phyloP scores from a whole-genome alignment of 2,113 vertebrate genomes.

The Passer domesticus region DNA sequence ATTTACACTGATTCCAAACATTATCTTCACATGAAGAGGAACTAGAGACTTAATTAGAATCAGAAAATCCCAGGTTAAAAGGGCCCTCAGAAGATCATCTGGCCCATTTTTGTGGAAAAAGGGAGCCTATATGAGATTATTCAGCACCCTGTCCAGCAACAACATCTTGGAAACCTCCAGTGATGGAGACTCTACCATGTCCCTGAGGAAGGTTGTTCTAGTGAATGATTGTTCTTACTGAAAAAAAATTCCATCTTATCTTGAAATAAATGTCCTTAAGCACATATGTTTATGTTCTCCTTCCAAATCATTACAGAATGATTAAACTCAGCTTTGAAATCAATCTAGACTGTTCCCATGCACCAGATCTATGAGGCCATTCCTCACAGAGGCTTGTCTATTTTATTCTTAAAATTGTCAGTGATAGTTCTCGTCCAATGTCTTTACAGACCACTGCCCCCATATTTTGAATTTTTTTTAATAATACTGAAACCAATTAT shows the following conservation, averaged over 20 bases:
- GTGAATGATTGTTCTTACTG: neutral
- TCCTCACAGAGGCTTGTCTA: neutral
- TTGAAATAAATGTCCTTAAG: neutral
- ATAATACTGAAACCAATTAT: neutral
- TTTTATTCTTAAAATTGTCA: neutral
- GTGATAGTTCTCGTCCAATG: neutral
- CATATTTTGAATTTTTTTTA: neutral
- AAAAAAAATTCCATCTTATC: neutral
- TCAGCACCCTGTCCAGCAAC: neutral
- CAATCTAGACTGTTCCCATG: neutral
- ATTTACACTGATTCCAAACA: neutral
- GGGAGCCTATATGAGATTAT: neutral
- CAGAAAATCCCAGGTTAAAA: neutral
- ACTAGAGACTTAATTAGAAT: neutral
- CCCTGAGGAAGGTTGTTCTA: neutral
- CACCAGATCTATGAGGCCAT: neutral
- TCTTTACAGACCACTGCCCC: neutral
- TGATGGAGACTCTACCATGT: accelerated
- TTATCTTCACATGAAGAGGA: neutral
- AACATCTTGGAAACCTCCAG: neutral
- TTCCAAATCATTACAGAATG: neutral
- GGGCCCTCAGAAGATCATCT: neutral
- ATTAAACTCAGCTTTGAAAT: neutral
- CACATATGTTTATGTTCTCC: neutral
- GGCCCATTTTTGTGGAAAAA: neutral